A percentile compares a stretch with the other conserved stretches of the same genome.
Evolutionary conservation across 2,797 vertebrate genomes (phyloP).

Genomic region (Agapornis canus): DNA sequence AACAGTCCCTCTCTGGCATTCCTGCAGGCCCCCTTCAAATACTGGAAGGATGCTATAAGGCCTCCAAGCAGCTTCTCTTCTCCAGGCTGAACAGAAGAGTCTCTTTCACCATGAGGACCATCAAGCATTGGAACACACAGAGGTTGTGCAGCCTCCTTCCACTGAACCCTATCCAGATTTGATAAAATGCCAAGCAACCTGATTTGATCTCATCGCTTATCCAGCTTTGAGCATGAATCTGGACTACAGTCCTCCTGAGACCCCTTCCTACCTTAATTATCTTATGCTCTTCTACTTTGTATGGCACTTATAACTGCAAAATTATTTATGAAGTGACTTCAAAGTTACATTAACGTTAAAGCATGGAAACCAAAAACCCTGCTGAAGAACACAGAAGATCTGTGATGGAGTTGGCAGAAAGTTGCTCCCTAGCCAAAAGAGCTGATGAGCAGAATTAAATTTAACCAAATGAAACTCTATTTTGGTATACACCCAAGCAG

Average conservation of each 20-base stretch:
- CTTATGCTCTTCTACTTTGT: not conserved
- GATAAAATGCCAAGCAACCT: not conserved
- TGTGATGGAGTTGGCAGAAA: constrained; percentile 41
- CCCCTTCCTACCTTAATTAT: not conserved
- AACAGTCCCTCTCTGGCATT: not conserved
- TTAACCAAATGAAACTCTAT: constrained; percentile 46
- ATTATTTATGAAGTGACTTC: not conserved
- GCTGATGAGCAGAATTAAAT: constrained; percentile 61
- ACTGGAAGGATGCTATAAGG: not conserved
- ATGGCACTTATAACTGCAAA: not conserved
- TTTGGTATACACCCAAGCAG: constrained; percentile 47
- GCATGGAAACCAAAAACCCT: not conserved
- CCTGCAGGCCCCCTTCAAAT: not conserved
- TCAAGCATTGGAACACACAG: not conserved
- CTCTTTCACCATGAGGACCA: not conserved
- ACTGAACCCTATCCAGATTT: not conserved
- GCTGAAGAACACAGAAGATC: not conserved
- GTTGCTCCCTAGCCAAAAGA: constrained; percentile 38
- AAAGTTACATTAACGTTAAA: not conserved
- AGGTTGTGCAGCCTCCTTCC: not conserved
- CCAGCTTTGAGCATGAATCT: not conserved
- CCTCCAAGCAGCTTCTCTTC: not conserved
- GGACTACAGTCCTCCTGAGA: not conserved
- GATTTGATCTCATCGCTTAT: not conserved
- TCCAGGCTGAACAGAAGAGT: not conserved